These are phyloP conservation scores for Melieria omissa DNA, from an alignment of 2,888 invertebrate species.

Conservation along the genomic window DNA sequence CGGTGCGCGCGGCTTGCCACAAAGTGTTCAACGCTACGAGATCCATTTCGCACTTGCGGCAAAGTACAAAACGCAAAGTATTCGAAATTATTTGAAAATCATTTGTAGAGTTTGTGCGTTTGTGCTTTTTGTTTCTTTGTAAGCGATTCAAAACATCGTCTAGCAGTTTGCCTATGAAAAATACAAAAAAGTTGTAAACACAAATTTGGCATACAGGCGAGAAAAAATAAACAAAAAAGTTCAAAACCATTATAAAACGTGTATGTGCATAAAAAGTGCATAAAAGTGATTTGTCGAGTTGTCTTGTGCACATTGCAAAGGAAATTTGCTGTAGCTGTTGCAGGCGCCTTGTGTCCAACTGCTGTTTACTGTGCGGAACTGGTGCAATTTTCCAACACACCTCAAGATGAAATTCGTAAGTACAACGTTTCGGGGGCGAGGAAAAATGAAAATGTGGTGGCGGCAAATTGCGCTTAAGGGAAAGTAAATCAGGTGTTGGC, in stretches of 20 bases:
- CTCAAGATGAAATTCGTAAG: conserved; percentile 33
- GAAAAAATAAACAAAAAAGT: conserved; percentile 14
- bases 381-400: conserved; percentile 12
- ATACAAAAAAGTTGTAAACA: too few species aligned
- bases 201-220: not conserved
- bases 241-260: conserved; percentile 17
- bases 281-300: conserved; percentile 11
- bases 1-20: conserved; percentile 12
- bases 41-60: too few species aligned
- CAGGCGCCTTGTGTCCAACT: conserved; percentile 7
- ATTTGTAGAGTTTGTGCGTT: conserved; percentile 3
- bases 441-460: too few species aligned
- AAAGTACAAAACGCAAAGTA: too few species aligned
- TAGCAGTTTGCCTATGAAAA: too few species aligned
- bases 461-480: too few species aligned
- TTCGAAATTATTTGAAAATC: not conserved
- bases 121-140: not conserved
- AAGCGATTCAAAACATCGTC: too few species aligned
- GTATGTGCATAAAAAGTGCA: conserved; percentile 25
- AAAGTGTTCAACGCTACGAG: not conserved
- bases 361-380: conserved; percentile 21
- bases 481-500: too few species aligned
- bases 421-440: not conserved
- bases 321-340: conserved; percentile 6
- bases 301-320: not conserved